Base-by-base conservation (phyloP, 2,113 vertebrate species). In the Calidris pugnax region DNA sequence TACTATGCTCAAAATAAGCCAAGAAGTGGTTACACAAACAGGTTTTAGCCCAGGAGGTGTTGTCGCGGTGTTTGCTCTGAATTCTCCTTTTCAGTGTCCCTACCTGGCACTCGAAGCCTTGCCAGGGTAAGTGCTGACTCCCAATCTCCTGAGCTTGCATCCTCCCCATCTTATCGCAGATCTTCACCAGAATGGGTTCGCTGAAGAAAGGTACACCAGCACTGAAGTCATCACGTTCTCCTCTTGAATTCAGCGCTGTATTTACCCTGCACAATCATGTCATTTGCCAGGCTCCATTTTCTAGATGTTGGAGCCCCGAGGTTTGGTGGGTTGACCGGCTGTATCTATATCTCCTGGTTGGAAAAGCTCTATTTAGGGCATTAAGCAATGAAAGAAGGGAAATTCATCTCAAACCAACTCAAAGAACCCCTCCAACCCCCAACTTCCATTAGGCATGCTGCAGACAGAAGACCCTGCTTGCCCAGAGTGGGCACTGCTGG, bases 101-200 rank as follows among this genome's bases (percentile, higher is more conserved):
- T 39, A 22, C 35, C 6, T 1, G 0, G 28, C 1, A 2, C 3
- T 64, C 4, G 12, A 59, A 80, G 22, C 21, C 0, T 1, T 63
- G 16, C 35, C 28, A 3, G 0, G 4, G 33, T 1, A 2, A 55
- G 35, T 2, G 1, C 30, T 3, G 4, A 23, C 2, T 33, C 45
- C 23, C 23, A 9, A 33, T 32, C 69, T 64, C 60, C 80, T 37
- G 68, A 32, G 18, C 43, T 68, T n/a, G 17, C 9, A 1, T 27
- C 32, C 6, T 0, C 23, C 33, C 53, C 15, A 39, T 5, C 33
- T 59, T 53, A 47, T 19, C 18, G 0, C 69, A 82, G 33, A 56
- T 78, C 39, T n/a, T 37, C 10, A 7, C 41, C 1, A 1, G 27
- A 73, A 69, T 0, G 35, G 18, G 28, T 4, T 90, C 21, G 12